Conservation (phyloP, 2,888 invertebrate species). For the Acheta domesticus region DNA sequence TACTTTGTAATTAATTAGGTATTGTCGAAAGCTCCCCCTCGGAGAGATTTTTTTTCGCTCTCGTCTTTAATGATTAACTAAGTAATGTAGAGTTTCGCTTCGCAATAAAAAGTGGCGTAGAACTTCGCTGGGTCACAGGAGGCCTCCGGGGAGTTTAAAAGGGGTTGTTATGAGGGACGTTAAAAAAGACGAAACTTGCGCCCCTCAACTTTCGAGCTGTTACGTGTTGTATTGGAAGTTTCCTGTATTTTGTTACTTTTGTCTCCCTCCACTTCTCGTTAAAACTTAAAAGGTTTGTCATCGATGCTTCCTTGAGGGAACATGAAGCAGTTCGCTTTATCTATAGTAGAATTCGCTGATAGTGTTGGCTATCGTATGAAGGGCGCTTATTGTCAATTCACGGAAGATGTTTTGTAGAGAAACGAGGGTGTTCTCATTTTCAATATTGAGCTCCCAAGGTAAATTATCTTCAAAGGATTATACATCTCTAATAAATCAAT, state of each 20-base stretch:
- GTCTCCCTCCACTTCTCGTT: neutral
- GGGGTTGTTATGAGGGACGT: neutral
- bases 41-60: neutral
- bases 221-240: conserved; percentile 4
- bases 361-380: too few relatives aligned
- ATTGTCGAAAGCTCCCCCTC: too few relatives aligned
- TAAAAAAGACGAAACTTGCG: neutral
- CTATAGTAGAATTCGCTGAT: neutral
- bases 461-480: too few relatives aligned
- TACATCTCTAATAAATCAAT: too few relatives aligned
- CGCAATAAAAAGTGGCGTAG: neutral
- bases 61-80: neutral
- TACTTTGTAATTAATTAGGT: too few relatives aligned
- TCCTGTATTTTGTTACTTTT: neutral
- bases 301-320: neutral
- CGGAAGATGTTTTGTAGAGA: too few relatives aligned
- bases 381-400: too few relatives aligned
- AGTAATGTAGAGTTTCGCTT: neutral
- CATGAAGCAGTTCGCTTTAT: neutral
- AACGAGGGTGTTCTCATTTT: too few relatives aligned
- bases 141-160: neutral
- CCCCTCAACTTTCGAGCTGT: neutral
- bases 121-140: conserved; percentile 3
- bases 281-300: neutral
- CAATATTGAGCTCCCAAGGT: too few relatives aligned